phyloP scores from a whole-genome alignment of 2,797 vertebrate species.

The Micropoecilia bifurca region DNA sequence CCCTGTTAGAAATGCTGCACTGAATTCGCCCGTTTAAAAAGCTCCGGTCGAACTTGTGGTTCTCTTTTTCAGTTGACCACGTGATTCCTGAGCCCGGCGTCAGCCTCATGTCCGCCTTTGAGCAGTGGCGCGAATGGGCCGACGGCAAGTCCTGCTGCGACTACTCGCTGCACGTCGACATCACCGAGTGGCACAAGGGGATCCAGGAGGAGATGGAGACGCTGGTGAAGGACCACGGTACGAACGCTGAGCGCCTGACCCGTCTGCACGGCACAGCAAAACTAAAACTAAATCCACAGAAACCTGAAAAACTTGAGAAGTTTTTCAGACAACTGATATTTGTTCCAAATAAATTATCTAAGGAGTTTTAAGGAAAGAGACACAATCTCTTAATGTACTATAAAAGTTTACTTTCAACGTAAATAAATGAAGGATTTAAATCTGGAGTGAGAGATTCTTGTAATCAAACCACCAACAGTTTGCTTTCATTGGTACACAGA shows the following conservation, averaged over 20 bases:
- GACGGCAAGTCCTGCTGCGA: conserved; percentile 97
- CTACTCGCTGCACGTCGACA: conserved; percentile 96
- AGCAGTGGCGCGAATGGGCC: conserved; percentile 97
- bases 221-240: conserved; percentile 96
- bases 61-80: conserved; percentile 87
- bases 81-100: conserved; percentile 92
- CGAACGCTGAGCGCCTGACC: neutral
- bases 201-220: conserved; percentile 97
- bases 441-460: neutral
- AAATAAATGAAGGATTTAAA: neutral
- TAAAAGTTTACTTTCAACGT: neutral
- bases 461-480: neutral
- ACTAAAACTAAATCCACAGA: neutral
- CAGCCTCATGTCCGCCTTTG: conserved; percentile 90
- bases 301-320: neutral
- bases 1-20: neutral
- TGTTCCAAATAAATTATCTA: neutral
- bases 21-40: neutral
- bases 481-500: neutral
- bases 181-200: conserved; percentile 96
- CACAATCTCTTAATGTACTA: neutral
- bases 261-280: too few relatives aligned
- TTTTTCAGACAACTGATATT: neutral
- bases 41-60: neutral
- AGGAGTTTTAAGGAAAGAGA: neutral